Evolutionary conservation across 2,888 invertebrate species (phyloP).

Genomic region (Hydrotaea cyrtoneurina): DNA sequence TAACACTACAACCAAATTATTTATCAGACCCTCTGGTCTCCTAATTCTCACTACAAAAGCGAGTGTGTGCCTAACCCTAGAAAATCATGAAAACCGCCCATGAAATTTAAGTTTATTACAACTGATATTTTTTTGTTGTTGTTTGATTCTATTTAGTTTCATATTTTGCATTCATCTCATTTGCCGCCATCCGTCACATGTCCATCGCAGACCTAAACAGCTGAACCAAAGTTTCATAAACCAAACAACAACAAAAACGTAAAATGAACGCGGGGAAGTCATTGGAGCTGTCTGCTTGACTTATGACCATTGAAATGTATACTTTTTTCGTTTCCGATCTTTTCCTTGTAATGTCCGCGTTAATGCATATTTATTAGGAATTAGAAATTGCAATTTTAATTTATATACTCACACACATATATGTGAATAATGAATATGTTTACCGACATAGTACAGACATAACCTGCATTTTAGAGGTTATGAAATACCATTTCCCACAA

Average conservation of each 20-base stretch:
- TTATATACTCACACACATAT: not conserved
- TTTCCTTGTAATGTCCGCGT: not conserved
- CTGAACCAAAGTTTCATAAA: not conserved
- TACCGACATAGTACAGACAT: not conserved
- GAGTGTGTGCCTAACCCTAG: not conserved
- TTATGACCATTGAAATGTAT: not conserved
- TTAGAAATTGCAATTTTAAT: not conserved
- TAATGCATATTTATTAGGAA: not conserved
- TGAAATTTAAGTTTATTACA: constrained; percentile 30
- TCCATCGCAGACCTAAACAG: not conserved
- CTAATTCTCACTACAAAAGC: not conserved
- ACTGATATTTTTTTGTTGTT: constrained; percentile 16
- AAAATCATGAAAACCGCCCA: constrained; percentile 12
- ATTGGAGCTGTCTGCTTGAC: not conserved
- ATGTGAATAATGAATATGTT: not conserved
- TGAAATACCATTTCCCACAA: too few relatives aligned
- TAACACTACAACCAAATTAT: too few relatives aligned
- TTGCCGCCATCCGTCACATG: not conserved
- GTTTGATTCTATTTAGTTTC: constrained; percentile 1
- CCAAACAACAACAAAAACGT: too few relatives aligned
- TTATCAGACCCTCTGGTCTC: not conserved
- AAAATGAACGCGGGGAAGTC: not conserved
- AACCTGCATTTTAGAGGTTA: not conserved
- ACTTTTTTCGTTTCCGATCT: too few relatives aligned
- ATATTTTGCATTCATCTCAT: not conserved